Base-by-base conservation (phyloP, 2,113 vertebrate species). In the Pterocles gutturalis region DNA sequence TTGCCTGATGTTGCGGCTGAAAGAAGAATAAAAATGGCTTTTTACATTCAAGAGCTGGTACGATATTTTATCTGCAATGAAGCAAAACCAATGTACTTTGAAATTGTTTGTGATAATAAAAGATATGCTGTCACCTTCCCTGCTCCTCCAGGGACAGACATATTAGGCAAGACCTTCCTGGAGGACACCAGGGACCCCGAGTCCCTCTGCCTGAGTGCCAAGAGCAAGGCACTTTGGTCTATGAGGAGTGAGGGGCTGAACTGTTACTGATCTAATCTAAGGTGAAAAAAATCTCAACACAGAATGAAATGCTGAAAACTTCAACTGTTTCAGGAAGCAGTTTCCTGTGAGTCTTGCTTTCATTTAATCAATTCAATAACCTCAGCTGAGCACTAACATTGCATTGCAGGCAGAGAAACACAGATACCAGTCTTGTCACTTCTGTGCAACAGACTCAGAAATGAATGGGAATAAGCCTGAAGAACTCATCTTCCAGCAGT, bases 1-100 rank as follows among this genome's bases (percentile, higher is more conserved):
- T 98, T 98, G 89, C 98, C 97, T 81, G 96, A 92, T 29, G 98
- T 81, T 48, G 96, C 97, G 4, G 97, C 98, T 98, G 89, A 34
- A 89, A 96, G 55, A 89, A 29, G 77, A 90, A 90, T 38, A 76
- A 53, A 80, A 61, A 61, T 12, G 5, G 19, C 29, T 78, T 92
- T 55, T 91, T 53, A 55, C n/a, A 51, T 55, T 41, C 28, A n/a
- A 48, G 28, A 58, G n/a, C 26, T 31, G 10, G 29, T 65, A 75
- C 33, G 83, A 76, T 10, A 10, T 46, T 60, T 79, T 86, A 79
- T 25, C 49, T 79, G 61, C 53, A 79, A 33, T 9, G 21, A 29
- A 78, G 26, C 66, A 85, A 90, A 80, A 29, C 8, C 18, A 33
- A 21, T 3, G 13, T n/a, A 46, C n/a, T 84, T 62, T 53, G 64